phyloP scores from a whole-genome alignment of 2,888 invertebrate species.

The Leucophora obtusa region DNA sequence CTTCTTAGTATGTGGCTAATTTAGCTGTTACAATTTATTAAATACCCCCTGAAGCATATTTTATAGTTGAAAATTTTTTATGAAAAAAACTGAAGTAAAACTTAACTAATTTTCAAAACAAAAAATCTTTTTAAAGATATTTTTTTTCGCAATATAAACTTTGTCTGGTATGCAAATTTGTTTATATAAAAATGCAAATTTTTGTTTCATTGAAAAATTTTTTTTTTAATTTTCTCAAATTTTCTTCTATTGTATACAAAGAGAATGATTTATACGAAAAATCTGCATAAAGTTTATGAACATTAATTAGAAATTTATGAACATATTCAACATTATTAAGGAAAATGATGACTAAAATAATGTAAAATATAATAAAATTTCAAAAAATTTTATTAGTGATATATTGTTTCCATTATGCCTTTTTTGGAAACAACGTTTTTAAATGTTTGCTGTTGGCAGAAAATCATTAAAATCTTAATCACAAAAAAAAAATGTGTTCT shows the following conservation, averaged over 20 bases:
- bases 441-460: not conserved
- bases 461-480: constrained; percentile 14
- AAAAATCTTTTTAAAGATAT: constrained; percentile 32
- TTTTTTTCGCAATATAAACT: not conserved
- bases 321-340: constrained; percentile 22
- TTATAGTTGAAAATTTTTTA: constrained; percentile 12
- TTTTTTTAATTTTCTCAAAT: constrained; percentile 50
- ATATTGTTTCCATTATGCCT: constrained; percentile 24
- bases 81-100: constrained; percentile 26
- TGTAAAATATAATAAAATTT: constrained; percentile 14
- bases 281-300: constrained; percentile 23
- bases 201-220: constrained; percentile 11
- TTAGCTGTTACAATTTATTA: constrained; percentile 60
- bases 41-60: constrained; percentile 29
- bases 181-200: constrained; percentile 50
- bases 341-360: not conserved
- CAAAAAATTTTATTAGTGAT: constrained; percentile 33
- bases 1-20: constrained; percentile 45
- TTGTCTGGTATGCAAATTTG: constrained; percentile 43
- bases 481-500: constrained; percentile 21
- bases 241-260: constrained; percentile 47
- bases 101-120: constrained; percentile 35
- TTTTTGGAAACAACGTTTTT: constrained; percentile 2
- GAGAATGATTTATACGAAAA: constrained; percentile 47
- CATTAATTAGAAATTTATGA: constrained; percentile 32